These are phyloP conservation scores for Morpho deidamia DNA, from an alignment of 2,888 invertebrate species.

Conservation along the genomic window DNA sequence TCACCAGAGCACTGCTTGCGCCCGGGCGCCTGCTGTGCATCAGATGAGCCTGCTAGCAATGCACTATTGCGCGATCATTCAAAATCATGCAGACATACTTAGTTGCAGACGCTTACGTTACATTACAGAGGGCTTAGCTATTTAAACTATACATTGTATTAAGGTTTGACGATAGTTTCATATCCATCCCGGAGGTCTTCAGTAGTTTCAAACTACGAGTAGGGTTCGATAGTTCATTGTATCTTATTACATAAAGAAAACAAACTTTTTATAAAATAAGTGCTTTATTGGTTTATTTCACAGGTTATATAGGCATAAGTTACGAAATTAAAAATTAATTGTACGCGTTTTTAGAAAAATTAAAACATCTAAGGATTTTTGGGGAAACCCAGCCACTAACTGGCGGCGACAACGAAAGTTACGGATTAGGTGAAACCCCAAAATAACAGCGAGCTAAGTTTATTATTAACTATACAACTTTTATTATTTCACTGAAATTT, in stretches of 20 bases:
- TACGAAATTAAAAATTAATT: conserved; percentile 55
- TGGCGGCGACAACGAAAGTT: conserved; percentile 24
- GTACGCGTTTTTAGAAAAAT: conserved; percentile 52
- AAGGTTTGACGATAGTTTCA: no score
- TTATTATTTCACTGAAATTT: conserved; percentile 10
- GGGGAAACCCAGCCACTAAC: neutral
- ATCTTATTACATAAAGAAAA: conserved; percentile 2
- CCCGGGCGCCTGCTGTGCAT: no score
- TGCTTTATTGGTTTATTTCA: conserved; percentile 73
- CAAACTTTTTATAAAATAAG: conserved; percentile 70
- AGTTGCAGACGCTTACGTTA: no score
- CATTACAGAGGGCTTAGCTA: no score
- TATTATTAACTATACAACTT: conserved; percentile 4
- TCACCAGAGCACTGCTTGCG: no score
- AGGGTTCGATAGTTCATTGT: no score
- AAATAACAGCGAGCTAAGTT: conserved; percentile 6
- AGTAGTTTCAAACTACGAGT: no score
- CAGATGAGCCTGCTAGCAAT: no score
- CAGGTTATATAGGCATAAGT: conserved; percentile 43
- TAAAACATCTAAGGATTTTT: conserved; percentile 23
- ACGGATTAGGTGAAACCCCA: conserved; percentile 16
- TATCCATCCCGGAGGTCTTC: no score
- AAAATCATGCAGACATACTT: no score
- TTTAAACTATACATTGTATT: no score
- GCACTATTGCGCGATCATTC: no score